Percentiles rank a stretch among this genome's conserved stretches.
Evolutionary conservation across 1,140 invertebrate species (phyloP).

Genomic region (Drosophila trapezifrons): DNA sequence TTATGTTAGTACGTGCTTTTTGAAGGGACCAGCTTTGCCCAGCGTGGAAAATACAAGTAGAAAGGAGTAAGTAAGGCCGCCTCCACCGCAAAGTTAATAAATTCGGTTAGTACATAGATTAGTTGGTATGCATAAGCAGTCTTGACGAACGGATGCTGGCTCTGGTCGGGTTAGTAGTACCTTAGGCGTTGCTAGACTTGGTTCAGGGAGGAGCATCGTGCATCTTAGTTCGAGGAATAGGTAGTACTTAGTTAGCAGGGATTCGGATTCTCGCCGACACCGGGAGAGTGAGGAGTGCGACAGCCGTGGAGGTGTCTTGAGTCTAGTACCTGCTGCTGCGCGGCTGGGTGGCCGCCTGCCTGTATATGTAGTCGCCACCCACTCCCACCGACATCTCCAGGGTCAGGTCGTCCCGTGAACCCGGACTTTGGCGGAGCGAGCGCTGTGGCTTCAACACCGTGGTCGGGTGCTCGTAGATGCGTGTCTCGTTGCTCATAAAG

Average conservation of each 20-base stretch:
- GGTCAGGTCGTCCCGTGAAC: slow-evolving; percentile 60
- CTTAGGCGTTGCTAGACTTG: slow-evolving; percentile 15
- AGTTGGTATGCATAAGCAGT: slow-evolving; percentile 48
- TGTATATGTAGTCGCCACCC: slow-evolving; percentile 64
- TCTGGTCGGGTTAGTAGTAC: slow-evolving; percentile 41
- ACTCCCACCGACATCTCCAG: slow-evolving; percentile 57
- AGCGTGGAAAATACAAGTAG: background rate
- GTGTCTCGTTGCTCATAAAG: slow-evolving; percentile 79
- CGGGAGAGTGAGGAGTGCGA: slow-evolving; percentile 1
- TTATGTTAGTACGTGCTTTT: slow-evolving; percentile 22
- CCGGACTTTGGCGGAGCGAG: slow-evolving; percentile 55
- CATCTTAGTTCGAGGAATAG: slow-evolving; percentile 20
- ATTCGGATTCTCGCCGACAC: background rate
- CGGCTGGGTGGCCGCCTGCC: slow-evolving; percentile 49
- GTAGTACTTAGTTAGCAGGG: slow-evolving; percentile 26
- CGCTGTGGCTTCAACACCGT: slow-evolving; percentile 67
- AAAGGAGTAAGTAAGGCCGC: slow-evolving; percentile 9
- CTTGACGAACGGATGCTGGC: slow-evolving; percentile 23
- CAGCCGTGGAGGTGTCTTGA: slow-evolving; percentile 1
- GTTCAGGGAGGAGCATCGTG: slow-evolving; percentile 11
- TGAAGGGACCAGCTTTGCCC: background rate
- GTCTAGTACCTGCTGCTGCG: slow-evolving; percentile 78
- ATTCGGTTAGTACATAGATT: slow-evolving; percentile 40
- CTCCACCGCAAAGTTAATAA: slow-evolving; percentile 24
- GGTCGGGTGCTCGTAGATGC: slow-evolving; percentile 77